Conservation (phyloP, 2,113 vertebrate species). For the Boleophthalmus pectinirostris region DNA sequence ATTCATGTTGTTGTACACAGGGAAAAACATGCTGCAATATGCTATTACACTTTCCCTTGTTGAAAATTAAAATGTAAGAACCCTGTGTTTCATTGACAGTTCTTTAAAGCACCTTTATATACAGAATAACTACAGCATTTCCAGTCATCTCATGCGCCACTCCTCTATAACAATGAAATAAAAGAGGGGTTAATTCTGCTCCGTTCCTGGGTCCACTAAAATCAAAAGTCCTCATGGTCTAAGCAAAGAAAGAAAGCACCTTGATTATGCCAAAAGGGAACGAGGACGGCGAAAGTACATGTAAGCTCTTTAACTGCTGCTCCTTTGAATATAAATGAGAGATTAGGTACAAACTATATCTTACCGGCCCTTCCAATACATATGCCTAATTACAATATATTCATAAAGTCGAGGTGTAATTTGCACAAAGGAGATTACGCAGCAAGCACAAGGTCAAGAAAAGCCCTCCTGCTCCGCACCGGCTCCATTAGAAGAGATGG, state of each 20-base stretch:
- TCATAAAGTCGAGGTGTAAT: constrained; percentile 82
- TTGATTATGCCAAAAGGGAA: constrained; percentile 65
- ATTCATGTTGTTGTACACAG: too few relatives aligned
- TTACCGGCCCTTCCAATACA: constrained; percentile 80
- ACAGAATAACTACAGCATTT: neutral
- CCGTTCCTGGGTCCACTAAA: constrained; percentile 29
- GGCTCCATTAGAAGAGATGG: constrained; percentile 48
- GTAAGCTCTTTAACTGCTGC: constrained; percentile 77
- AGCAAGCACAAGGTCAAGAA: constrained; percentile 77
- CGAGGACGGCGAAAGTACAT: constrained; percentile 73
- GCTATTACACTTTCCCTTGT: too few relatives aligned
- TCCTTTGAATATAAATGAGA: constrained; percentile 85
- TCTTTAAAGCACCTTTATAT: neutral
- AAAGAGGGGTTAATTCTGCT: neutral
- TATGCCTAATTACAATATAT: constrained; percentile 85
- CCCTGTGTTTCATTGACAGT: too few relatives aligned
- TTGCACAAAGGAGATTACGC: constrained; percentile 83
- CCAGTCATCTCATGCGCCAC: neutral
- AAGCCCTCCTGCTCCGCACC: constrained; percentile 60
- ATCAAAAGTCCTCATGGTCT: constrained; percentile 42
- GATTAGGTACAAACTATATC: constrained; percentile 82
- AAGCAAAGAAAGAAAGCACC: constrained; percentile 56
- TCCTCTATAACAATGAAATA: neutral
- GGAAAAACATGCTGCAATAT: too few relatives aligned
- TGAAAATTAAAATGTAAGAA: too few relatives aligned